Base-by-base conservation (phyloP, 2,888 invertebrate species). In the Polymixis lichenea region DNA sequence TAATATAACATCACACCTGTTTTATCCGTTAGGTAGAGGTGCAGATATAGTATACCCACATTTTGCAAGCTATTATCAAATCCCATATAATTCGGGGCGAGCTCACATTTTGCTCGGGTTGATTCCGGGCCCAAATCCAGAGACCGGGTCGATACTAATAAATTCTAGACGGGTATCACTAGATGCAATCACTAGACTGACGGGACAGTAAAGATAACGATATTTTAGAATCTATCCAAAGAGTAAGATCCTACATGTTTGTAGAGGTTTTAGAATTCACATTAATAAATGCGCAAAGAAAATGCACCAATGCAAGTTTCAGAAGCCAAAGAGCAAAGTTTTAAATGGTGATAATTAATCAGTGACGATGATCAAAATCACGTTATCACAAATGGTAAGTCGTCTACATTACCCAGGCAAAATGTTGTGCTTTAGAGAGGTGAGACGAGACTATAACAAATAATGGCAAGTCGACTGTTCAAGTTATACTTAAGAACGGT, bases 401-500 rank as follows among this genome's bases (percentile, higher is more conserved):
- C 38, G 19, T 32, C 2, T 32, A 32, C 32, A 32, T 32, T 32
- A 32, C 32, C 32, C 32, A 2, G 32, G 32, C 32, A 32, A 32
- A 2, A 32, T 32, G 32, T 32, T 32, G n/a, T 32, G 32, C 32
- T 32, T 32, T 32, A 32, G 32, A 32, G 32, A 32, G 32, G 32
- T 32, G 32, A 32, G 32, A 32, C 32, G n/a, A n/a, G n/a, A n/a
- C n/a, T 32, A 32, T 32, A 32, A 32, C 32, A 32, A 32, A 32
- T 32, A 38, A 38, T 25, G 11, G 25, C 67, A 67, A 51, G 19
- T 28, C 38, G 19, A 55, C 56, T 19, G n/a, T 61, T 46, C n/a
- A 73, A 68, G 32, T 17, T 62, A 72, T 22, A 51, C 17, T 32
- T 62, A 66, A 55, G 62, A 38, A 46, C 32, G 28, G 51, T 60